Conservation (phyloP, 2,888 invertebrate genomes). For the Amphipoea lucens region DNA sequence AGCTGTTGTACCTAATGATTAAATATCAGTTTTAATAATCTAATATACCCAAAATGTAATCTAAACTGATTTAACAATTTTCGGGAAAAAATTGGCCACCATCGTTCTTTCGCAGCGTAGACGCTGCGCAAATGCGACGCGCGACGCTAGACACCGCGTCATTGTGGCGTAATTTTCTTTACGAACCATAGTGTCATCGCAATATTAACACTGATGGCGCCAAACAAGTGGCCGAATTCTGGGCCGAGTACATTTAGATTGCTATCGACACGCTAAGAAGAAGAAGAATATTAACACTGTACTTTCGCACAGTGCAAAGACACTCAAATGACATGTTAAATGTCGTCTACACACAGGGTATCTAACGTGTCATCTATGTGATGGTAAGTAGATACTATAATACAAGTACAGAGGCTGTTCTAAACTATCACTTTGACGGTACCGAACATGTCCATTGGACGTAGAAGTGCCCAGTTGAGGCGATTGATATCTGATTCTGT, state of each 20-base stretch:
- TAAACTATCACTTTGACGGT: conserved; percentile 36
- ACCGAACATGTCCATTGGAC: conserved; percentile 55
- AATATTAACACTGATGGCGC: no score
- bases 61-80: neutral
- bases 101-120: neutral
- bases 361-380: neutral
- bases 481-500: conserved; percentile 76
- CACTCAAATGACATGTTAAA: conserved; percentile 6
- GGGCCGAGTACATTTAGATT: no score
- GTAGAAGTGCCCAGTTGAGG: conserved; percentile 60
- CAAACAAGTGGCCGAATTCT: no score
- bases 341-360: neutral
- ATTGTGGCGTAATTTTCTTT: neutral
- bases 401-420: neutral
- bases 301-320: neutral
- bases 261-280: no score
- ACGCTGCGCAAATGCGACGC: neutral
- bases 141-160: neutral
- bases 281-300: neutral
- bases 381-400: neutral
- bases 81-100: no score
- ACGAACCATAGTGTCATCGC: neutral
- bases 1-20: no score
- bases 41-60: neutral
- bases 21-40: no score